Evolutionary conservation across 2,113 vertebrate genomes (phyloP).

Genomic region (Progne subis): DNA sequence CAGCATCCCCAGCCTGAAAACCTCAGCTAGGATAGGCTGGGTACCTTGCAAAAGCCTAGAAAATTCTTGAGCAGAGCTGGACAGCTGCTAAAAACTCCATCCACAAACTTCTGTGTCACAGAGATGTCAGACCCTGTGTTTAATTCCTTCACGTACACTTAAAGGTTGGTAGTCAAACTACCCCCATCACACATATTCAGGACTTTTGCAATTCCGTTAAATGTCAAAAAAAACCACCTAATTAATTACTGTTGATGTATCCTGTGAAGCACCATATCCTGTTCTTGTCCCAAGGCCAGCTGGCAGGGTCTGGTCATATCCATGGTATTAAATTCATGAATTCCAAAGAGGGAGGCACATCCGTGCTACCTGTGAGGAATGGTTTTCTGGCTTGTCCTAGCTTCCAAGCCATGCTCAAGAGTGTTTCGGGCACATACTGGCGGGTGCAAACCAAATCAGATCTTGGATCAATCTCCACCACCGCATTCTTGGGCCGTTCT

Average conservation of each 20-base stretch:
- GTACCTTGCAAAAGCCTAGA: background rate
- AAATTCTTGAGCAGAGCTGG: background rate
- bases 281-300: background rate
- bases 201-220: background rate
- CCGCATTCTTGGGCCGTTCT: background rate
- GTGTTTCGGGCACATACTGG: background rate
- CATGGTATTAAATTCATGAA: background rate
- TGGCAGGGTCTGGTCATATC: background rate
- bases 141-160: background rate
- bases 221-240: background rate
- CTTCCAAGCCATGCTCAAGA: background rate
- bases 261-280: background rate
- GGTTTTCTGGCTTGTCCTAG: background rate
- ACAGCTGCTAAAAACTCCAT: background rate
- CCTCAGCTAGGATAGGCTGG: background rate
- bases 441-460: background rate
- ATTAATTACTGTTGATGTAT: background rate
- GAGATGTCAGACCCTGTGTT: background rate
- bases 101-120: fast-evolving
- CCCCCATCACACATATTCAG: background rate
- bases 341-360: background rate
- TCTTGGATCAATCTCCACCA: background rate
- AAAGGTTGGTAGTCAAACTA: background rate
- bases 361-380: background rate
- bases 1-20: background rate